A percentile compares a stretch with the other conserved stretches of the same genome.
These are phyloP conservation scores for Chaetura pelagica DNA, from an alignment of 2,113 vertebrate genomes.

Conservation along the genomic window DNA sequence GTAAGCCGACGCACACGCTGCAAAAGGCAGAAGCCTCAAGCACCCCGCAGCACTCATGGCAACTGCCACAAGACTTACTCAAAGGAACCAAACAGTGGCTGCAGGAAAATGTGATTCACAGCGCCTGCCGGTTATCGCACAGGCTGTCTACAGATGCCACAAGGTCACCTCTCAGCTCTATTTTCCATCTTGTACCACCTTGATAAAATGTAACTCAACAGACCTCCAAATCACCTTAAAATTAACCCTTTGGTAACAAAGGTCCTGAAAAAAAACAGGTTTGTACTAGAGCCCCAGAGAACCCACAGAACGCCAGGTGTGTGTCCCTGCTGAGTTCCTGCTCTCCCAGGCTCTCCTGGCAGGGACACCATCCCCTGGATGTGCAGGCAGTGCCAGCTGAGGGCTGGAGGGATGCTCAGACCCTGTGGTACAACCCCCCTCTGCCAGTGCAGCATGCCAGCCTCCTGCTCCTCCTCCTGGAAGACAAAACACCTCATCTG, in stretches of 20 bases:
- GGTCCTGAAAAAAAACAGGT: background rate
- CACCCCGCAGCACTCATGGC: rapidly evolving
- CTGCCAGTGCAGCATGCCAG: rapidly evolving
- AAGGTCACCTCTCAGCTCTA: rapidly evolving
- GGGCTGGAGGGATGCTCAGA: rapidly evolving
- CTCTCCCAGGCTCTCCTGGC: rapidly evolving
- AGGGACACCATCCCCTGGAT: rapidly evolving
- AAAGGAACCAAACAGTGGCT: rapidly evolving
- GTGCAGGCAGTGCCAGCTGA: rapidly evolving
- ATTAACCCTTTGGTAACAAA: background rate
- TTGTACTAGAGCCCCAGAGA: background rate
- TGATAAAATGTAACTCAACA: background rate
- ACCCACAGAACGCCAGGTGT: rapidly evolving
- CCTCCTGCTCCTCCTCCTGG: no score
- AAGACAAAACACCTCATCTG: background rate
- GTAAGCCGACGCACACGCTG: rapidly evolving
- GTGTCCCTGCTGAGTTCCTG: rapidly evolving
- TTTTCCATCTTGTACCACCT: rapidly evolving
- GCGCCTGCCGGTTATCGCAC: rapidly evolving
- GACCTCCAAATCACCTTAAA: background rate
- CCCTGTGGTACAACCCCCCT: background rate
- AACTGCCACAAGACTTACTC: rapidly evolving
- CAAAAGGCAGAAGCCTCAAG: background rate
- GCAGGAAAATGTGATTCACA: rapidly evolving
- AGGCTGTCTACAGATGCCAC: rapidly evolving